Conservation (phyloP, 2,888 invertebrate genomes). For the Eumacrocentrus americanus region DNA sequence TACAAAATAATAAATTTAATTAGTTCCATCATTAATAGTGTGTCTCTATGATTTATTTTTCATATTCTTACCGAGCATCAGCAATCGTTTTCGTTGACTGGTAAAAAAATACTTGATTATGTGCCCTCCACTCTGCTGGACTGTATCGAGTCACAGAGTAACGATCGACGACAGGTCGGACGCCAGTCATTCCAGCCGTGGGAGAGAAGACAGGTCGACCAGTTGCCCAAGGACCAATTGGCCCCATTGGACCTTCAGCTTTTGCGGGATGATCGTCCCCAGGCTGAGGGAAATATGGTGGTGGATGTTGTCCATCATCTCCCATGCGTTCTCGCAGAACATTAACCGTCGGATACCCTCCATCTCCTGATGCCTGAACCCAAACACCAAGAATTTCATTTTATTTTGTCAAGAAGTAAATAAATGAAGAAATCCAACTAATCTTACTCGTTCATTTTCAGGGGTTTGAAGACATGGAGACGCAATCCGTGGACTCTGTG, state of each 20-base stretch:
- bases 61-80: conserved; percentile 42
- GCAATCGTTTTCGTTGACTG: conserved; percentile 66
- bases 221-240: conserved; percentile 71
- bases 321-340: conserved; percentile 26
- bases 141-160: conserved; percentile 78
- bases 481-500: conserved; percentile 25
- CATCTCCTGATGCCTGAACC: conserved; percentile 5
- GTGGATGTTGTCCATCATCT: conserved; percentile 45
- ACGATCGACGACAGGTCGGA: conserved; percentile 76
- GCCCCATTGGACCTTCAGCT: conserved; percentile 61
- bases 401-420: no score
- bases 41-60: background rate
- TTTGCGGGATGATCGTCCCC: conserved; percentile 61
- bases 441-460: background rate
- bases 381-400: background rate
- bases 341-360: conserved; percentile 32
- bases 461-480: conserved; percentile 21
- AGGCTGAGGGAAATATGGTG: conserved; percentile 67
- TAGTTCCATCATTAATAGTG: no score
- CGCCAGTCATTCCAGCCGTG: conserved; percentile 72
- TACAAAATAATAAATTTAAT: no score
- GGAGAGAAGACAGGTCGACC: conserved; percentile 79
- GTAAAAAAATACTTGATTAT: conserved; percentile 55
- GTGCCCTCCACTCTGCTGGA: conserved; percentile 73
- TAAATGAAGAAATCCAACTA: no score